These are phyloP conservation scores for Diploscapter pachys DNA, from an alignment of 1,140 invertebrate genomes.

Conservation along the genomic window DNA sequence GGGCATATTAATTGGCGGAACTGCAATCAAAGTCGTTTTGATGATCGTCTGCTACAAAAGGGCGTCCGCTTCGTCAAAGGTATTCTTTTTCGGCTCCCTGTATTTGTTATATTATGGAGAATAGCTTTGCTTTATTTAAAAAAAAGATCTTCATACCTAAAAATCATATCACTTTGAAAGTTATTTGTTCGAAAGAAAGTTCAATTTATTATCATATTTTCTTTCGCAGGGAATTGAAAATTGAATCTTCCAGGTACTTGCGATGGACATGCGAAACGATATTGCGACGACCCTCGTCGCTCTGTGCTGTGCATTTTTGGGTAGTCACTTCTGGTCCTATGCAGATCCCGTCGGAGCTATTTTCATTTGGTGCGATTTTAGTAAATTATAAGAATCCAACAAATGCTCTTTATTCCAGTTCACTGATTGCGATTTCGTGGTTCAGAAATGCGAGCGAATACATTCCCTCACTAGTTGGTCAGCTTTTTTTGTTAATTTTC, in stretches of 20 bases:
- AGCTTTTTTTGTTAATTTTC: too few relatives aligned
- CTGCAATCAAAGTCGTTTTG: conserved; percentile 27
- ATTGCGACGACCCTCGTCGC: conserved; percentile 44
- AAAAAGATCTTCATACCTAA: too few relatives aligned
- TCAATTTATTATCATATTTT: too few relatives aligned
- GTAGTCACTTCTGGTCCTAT: conserved; percentile 39
- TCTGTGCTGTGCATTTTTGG: conserved; percentile 42
- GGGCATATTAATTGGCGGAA: conserved; percentile 28
- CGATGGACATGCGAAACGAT: conserved; percentile 52
- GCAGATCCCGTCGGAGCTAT: conserved; percentile 41
- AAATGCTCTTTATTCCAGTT: conserved; percentile 20
- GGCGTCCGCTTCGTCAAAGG: conserved; percentile 26
- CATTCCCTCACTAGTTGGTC: conserved; percentile 25
- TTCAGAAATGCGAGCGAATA: conserved; percentile 36
- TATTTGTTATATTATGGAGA: too few relatives aligned
- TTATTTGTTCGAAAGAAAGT: too few relatives aligned
- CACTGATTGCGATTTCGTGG: conserved; percentile 36
- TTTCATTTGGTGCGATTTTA: conserved; percentile 31
- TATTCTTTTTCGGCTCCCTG: background rate
- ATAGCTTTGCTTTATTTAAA: too few relatives aligned
- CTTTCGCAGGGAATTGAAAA: too few relatives aligned
- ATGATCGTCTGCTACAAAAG: conserved; percentile 30
- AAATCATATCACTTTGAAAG: too few relatives aligned
- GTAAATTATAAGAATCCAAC: too few relatives aligned
- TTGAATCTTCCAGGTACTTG: conserved; percentile 24